Conservation (phyloP, 2,113 vertebrate species). For the Pangasianodon hypophthalmus region DNA sequence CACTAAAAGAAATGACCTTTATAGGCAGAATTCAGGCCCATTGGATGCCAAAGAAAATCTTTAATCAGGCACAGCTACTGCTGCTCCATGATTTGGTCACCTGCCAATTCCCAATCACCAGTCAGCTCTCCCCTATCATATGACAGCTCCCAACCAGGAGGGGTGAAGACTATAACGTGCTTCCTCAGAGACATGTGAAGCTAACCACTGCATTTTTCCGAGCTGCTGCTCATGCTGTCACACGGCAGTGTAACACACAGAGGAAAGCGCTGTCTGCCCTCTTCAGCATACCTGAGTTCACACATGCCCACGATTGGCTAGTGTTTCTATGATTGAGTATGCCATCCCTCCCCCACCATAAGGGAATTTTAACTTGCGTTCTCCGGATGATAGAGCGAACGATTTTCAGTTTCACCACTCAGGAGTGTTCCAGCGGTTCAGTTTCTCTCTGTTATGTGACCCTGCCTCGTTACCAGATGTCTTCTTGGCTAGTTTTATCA, state of each 20-base stretch:
- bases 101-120: no score
- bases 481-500: neutral
- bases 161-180: neutral
- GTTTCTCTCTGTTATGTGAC: neutral
- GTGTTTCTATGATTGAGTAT: neutral
- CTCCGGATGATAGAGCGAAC: neutral
- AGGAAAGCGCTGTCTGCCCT: neutral
- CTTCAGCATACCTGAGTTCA: neutral
- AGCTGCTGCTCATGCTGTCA: neutral
- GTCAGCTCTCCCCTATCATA: neutral
- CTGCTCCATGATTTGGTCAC: neutral
- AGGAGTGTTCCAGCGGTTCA: neutral
- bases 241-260: neutral
- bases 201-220: neutral
- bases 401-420: neutral
- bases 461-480: neutral
- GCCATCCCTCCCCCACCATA: neutral
- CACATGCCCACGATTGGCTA: neutral
- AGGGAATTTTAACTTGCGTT: neutral
- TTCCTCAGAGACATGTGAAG: neutral
- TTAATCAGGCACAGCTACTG: neutral
- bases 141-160: neutral
- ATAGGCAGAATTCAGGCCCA: neutral
- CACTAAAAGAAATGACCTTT: neutral
- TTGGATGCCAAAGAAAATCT: neutral